phyloP scores from a whole-genome alignment of 2,797 vertebrate genomes.

The Luscinia luscinia region DNA sequence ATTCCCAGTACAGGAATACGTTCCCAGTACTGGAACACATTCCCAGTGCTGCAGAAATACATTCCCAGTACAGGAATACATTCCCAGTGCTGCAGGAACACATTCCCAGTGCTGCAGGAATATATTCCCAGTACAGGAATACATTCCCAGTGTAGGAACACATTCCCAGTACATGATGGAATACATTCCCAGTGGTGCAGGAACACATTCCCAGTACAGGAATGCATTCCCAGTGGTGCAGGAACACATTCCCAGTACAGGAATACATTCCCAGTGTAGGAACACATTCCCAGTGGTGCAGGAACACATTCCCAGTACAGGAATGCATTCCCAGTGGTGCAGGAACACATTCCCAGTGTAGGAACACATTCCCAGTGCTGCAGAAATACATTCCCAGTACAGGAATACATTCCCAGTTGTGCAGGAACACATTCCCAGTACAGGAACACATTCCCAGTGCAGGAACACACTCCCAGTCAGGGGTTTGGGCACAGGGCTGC shows the following conservation, averaged over 20 bases:
- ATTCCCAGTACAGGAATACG: not conserved
- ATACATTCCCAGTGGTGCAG: no score
- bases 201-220: not conserved
- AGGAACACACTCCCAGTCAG: not conserved
- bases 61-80: not conserved
- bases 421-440: not conserved
- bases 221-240: no score
- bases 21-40: not conserved
- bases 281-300: not conserved
- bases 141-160: not conserved
- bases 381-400: not conserved
- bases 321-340: not conserved
- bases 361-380: not conserved
- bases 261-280: not conserved
- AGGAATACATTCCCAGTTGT: no score
- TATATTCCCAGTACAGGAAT: no score
- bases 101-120: not conserved
- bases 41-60: not conserved
- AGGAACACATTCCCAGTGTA: not conserved
- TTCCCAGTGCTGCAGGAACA: accelerated
- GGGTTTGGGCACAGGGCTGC: not conserved
- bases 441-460: not conserved
- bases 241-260: no score
- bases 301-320: not conserved
- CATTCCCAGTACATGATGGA: not conserved